Base-by-base conservation (phyloP, 2,113 vertebrate genomes). In the Triplophysa tibetana region DNA sequence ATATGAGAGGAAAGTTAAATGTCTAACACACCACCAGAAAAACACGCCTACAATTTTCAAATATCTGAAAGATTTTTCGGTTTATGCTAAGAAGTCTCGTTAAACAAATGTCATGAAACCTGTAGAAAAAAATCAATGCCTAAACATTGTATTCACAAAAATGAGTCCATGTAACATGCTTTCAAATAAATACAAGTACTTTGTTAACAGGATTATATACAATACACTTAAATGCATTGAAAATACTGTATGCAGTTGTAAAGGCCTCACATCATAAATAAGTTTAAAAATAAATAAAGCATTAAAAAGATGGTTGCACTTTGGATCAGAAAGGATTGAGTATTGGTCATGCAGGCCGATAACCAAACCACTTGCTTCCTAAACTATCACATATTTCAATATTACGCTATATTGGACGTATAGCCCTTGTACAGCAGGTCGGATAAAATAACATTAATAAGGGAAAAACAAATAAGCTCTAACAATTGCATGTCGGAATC, bases 31-130 rank as follows among this genome's bases (percentile, higher is more conserved):
- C 92, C 90, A 93, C 61, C 45, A 50, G 17, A 48, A 65, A 52
- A 4, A 76, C 61, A 93, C 88, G 94, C 82, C 91, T 93, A 89
- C 89, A 80, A 7, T 89, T 90, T 69, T 86, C 90, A 85, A 82
- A 91, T 86, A 92, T 93, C 93, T 93, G 94, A 95, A 96, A 95
- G 92, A 92, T 94, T 94, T 94, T 95, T 95, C 92, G 95, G 92
- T 91, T 94, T 96, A 98, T 95, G 95, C 95, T 96, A 95, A 93
- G 94, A 98, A 93, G 96, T 95, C 93, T 96, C 95, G 94, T 93
- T 97, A 97, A 98, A 97, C 74, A n/a, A 96, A 95, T 95, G 90
- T 94, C 92, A 95, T 95, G 93, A 96, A 95, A 94, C 93, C 90
- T 93, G 95, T 98, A 97, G 93, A 92, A 94, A 92, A 98, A 93